Base-by-base conservation (phyloP, 2,888 invertebrate genomes). In the Lasioglossum lativentre region DNA sequence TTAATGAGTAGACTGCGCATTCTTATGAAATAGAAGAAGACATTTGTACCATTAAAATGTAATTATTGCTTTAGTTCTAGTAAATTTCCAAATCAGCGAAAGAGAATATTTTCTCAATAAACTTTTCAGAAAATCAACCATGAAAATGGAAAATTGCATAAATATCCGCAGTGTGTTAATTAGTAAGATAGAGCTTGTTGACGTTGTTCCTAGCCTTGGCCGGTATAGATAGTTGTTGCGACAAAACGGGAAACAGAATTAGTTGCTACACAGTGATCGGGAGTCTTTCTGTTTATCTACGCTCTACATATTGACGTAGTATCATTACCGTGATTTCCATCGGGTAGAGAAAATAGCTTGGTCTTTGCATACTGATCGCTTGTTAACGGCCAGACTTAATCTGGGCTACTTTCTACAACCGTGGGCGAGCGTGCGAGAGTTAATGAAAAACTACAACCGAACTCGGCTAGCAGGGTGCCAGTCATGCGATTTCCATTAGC, bases 371-470 rank as follows among this genome's bases (percentile, higher is more conserved):
- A 92, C 89, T 91, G 86, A 92, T 92, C 88, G 89, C 83, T 85
- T 81, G 91, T 88, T 92, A 93, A 91, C 90, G 88, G 73, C 76
- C 16, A 23, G 80, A 84, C 82, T 85, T 87, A 89, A 92, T 88
- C 86, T 86, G 89, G 88, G 89, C 91, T 92, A 91, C 93, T 92
- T 93, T 93, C 93, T 92, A 92, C 78, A 87, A 88, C 79, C 82
- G 82, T 89, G 85, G 75, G 80, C 73, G 88, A 87, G 86, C 79
- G 87, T 86, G 88, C 63, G 79, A 82, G 88, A 88, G 88, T 88
- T 89, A 89, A 89, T 88, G 90, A 91, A 92, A 90, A 90, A 86
- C 73, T 82, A 75, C 42, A 76, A 66, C 76, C 74, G 77, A 84
- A 70, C 59, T 66, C 42, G 47, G 19, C 66, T 34, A 34, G 66